Evolutionary conservation across 2,113 vertebrate species (phyloP).

Genomic region (Amia ocellicauda): DNA sequence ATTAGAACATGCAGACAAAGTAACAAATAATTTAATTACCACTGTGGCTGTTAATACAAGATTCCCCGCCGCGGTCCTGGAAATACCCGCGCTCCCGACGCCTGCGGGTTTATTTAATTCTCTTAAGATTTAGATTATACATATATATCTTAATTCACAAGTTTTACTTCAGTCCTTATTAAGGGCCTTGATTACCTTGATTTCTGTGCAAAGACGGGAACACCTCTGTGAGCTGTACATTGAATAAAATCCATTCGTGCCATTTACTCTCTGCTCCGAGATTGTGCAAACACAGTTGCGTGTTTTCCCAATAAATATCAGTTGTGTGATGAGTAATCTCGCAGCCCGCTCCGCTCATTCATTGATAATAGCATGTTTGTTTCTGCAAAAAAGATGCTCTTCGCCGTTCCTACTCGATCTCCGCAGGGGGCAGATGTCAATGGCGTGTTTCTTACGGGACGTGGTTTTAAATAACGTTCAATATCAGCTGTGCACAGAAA

Average conservation of each 20-base stretch:
- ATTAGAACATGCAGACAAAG: conserved; percentile 80
- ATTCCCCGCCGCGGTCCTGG: conserved; percentile 80
- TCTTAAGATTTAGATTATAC: conserved; percentile 84
- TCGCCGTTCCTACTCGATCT: too few relatives aligned
- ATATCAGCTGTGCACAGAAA: too few relatives aligned
- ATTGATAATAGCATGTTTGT: neutral
- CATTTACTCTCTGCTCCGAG: neutral
- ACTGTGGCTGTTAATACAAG: conserved; percentile 81
- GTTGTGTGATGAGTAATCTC: neutral
- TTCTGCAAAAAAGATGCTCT: neutral
- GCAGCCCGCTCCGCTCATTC: neutral
- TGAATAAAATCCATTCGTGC: conserved; percentile 18
- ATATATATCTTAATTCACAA: conserved; percentile 67
- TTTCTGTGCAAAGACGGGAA: conserved; percentile 67
- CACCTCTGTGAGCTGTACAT: conserved; percentile 78
- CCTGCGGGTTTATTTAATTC: conserved; percentile 79
- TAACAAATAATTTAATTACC: conserved; percentile 85
- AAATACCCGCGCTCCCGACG: conserved; percentile 76
- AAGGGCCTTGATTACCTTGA: conserved; percentile 82
- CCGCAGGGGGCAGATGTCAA: too few relatives aligned
- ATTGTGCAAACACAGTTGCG: conserved; percentile 2
- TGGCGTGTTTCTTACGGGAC: too few relatives aligned
- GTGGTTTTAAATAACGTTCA: too few relatives aligned
- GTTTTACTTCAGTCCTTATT: conserved; percentile 73
- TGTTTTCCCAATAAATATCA: conserved; percentile 9